These are phyloP conservation scores for Bubo blakistoni DNA, from an alignment of 2,113 vertebrate species.

Conservation along the genomic window DNA sequence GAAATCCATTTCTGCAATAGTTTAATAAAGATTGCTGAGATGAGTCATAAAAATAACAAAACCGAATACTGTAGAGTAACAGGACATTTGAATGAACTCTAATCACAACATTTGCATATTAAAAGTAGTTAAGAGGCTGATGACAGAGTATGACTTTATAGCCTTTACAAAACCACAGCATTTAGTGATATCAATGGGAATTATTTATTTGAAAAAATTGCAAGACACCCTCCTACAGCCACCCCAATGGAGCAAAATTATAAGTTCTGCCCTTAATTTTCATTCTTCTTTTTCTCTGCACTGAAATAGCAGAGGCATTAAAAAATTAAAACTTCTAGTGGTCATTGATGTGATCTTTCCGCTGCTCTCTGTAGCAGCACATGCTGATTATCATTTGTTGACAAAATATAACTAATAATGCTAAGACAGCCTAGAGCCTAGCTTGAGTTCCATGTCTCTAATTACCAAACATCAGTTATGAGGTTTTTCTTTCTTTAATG, in stretches of 20 bases:
- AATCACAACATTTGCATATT: background rate
- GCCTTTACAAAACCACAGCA: background rate
- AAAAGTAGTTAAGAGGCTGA: background rate
- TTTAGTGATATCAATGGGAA: background rate
- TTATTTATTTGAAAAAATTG: background rate
- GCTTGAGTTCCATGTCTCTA: background rate
- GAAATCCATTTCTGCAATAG: background rate
- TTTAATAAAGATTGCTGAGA: background rate
- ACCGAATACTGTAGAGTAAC: background rate
- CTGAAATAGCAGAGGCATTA: background rate
- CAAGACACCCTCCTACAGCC: background rate
- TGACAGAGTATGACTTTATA: background rate
- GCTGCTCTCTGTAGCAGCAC: background rate
- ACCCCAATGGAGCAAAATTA: background rate
- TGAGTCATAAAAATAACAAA: background rate
- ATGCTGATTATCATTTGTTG: background rate
- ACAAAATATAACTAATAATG: constrained; percentile 34
- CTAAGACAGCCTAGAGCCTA: background rate
- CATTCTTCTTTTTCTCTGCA: background rate
- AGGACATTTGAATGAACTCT: background rate
- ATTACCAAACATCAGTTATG: background rate
- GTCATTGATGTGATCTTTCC: background rate
- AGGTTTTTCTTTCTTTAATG: background rate
- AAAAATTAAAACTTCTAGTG: background rate
- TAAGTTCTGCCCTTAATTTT: background rate